These are phyloP conservation scores for Meteorus colon DNA, from an alignment of 2,888 invertebrate genomes.

Conservation along the genomic window DNA sequence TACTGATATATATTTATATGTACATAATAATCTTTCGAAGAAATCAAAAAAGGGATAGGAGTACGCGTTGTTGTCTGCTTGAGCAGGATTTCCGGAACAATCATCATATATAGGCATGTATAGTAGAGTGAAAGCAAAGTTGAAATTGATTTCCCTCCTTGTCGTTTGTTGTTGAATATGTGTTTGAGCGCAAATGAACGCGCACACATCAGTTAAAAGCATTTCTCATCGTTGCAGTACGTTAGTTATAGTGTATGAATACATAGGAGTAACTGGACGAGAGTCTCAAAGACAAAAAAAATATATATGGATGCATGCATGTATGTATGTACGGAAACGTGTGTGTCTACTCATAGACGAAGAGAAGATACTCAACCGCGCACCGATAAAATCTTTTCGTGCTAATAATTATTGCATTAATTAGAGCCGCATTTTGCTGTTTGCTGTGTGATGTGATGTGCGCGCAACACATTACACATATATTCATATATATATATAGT, in stretches of 20 bases:
- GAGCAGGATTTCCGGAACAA: slow-evolving; percentile 59
- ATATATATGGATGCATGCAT: background rate
- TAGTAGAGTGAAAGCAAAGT: slow-evolving; percentile 60
- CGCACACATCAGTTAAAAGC: slow-evolving; percentile 2
- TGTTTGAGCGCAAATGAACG: slow-evolving; percentile 2
- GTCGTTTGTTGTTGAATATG: slow-evolving; percentile 27
- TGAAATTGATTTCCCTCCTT: slow-evolving; percentile 63
- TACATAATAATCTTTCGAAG: slow-evolving; percentile 26
- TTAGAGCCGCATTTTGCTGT: slow-evolving; percentile 53
- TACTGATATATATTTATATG: background rate
- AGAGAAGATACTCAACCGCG: slow-evolving; percentile 27
- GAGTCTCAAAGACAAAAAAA: background rate
- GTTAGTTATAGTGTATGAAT: slow-evolving; percentile 17
- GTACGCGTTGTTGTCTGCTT: slow-evolving; percentile 11
- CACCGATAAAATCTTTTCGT: slow-evolving; percentile 13
- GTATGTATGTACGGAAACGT: slow-evolving; percentile 19
- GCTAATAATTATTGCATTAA: slow-evolving; percentile 70
- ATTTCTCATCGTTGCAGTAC: slow-evolving; percentile 32
- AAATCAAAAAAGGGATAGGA: slow-evolving; percentile 51
- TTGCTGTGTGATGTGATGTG: slow-evolving; percentile 33
- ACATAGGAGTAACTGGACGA: background rate
- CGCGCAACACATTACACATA: slow-evolving; percentile 8
- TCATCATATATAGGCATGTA: slow-evolving; percentile 48
- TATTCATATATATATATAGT: slow-evolving; percentile 33
- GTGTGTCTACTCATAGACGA: slow-evolving; percentile 18